These are phyloP conservation scores for Pipistrellus pipistrellus DNA, from an alignment of 2,797 vertebrate species.

Conservation along the genomic window DNA sequence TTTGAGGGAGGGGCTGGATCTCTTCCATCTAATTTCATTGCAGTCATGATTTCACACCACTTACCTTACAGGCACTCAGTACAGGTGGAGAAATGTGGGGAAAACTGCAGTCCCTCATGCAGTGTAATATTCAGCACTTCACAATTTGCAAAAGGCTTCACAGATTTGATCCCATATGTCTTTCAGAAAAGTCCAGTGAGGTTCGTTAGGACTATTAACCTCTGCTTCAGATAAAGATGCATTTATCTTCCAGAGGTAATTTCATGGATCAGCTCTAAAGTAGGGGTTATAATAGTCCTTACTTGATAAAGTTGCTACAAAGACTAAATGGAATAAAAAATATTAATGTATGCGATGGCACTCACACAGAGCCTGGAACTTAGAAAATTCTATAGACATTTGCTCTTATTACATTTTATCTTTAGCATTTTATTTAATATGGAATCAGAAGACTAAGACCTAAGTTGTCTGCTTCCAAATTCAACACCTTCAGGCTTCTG, in stretches of 20 bases:
- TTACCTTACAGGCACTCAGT: not conserved
- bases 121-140: not conserved
- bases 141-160: not conserved
- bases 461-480: not conserved
- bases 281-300: not conserved
- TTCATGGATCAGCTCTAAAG: slow-evolving; percentile 10
- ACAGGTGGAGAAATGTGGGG: not conserved
- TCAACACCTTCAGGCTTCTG: not conserved
- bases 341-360: not conserved
- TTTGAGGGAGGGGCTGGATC: not conserved
- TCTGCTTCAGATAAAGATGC: not conserved
- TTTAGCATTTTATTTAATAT: not conserved
- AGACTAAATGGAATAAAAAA: not conserved
- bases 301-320: not conserved
- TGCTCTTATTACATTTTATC: not conserved
- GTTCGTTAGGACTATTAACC: not conserved
- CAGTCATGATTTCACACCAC: not conserved
- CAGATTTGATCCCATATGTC: not conserved
- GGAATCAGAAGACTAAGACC: not conserved
- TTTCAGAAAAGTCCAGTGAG: not conserved
- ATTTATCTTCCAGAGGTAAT: not conserved
- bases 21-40: not conserved
- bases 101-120: not conserved
- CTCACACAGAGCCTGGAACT: not conserved
- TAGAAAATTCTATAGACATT: not conserved